Conservation (phyloP, 2,797 vertebrate species). For the Calcarius lapponicus region DNA sequence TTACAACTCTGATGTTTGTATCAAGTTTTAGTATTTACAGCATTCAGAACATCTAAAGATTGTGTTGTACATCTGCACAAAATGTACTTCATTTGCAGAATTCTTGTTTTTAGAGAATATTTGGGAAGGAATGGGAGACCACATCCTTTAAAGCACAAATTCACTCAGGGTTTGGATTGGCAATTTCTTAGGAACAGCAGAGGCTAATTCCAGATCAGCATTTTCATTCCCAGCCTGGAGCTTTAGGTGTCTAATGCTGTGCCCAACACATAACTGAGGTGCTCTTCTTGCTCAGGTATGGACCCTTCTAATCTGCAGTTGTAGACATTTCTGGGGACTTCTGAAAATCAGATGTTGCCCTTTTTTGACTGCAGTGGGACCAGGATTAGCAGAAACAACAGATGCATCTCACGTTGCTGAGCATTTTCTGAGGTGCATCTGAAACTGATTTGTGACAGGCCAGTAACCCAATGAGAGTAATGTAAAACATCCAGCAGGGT, state of each 20-base stretch:
- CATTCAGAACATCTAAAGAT: background rate
- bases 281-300: background rate
- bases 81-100: background rate
- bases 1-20: background rate
- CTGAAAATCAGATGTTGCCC: background rate
- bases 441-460: slow-evolving; percentile 44
- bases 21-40: background rate
- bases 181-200: background rate
- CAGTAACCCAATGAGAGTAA: slow-evolving; percentile 5
- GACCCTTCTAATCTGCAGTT: background rate
- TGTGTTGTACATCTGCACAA: background rate
- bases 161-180: background rate
- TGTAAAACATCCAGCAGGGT: slow-evolving; percentile 16
- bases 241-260: background rate
- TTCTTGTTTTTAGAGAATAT: background rate
- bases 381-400: background rate
- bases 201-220: background rate
- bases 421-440: slow-evolving; percentile 18
- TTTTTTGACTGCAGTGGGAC: background rate
- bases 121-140: background rate
- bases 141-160: slow-evolving; percentile 25
- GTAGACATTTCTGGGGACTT: background rate
- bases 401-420: background rate
- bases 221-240: background rate
- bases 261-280: background rate